A percentile compares a stretch with the other conserved stretches of the same genome.
These are phyloP conservation scores for Actinia equina DNA, from an alignment of 64 coral and sea anemone species.

Conservation along the genomic window DNA sequence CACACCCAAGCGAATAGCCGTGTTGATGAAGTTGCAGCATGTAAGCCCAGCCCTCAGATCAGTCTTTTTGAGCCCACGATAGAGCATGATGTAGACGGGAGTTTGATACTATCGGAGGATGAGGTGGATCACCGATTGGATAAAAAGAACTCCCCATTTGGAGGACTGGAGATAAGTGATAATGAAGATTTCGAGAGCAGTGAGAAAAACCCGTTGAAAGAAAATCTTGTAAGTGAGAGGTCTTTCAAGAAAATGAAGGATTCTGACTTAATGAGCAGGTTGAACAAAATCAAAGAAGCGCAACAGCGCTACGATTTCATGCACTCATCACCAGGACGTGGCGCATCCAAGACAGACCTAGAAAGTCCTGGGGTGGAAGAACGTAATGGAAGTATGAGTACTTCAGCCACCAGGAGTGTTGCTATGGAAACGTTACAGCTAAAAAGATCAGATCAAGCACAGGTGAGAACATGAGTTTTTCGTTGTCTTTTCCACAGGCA, in stretches of 20 bases:
- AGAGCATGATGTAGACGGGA: neutral
- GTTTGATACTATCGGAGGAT: neutral
- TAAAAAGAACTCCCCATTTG: neutral
- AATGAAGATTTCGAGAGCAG: neutral
- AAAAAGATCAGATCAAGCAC: conserved; percentile 35
- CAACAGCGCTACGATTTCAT: conserved; percentile 30
- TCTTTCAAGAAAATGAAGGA: conserved; percentile 18
- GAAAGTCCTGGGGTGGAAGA: neutral
- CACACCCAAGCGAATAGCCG: neutral
- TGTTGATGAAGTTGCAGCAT: neutral
- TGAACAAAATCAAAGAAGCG: conserved; percentile 50
- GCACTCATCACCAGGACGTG: neutral
- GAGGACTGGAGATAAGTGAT: neutral
- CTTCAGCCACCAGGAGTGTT: neutral
- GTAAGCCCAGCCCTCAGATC: neutral
- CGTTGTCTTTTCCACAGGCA: neutral
- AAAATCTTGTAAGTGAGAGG: neutral
- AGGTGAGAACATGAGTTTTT: conserved; percentile 19
- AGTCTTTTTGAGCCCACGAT: conserved; percentile 25
- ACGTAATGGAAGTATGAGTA: neutral
- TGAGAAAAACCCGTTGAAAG: neutral
- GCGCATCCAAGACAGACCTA: neutral
- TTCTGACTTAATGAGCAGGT: conserved; percentile 51
- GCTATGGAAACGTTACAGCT: conserved; percentile 19
- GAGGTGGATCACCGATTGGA: neutral